Percentiles rank a stretch among this genome's conserved stretches.
Conservation (phyloP, 1,140 invertebrate genomes). For the Scaptomyza montana region DNA sequence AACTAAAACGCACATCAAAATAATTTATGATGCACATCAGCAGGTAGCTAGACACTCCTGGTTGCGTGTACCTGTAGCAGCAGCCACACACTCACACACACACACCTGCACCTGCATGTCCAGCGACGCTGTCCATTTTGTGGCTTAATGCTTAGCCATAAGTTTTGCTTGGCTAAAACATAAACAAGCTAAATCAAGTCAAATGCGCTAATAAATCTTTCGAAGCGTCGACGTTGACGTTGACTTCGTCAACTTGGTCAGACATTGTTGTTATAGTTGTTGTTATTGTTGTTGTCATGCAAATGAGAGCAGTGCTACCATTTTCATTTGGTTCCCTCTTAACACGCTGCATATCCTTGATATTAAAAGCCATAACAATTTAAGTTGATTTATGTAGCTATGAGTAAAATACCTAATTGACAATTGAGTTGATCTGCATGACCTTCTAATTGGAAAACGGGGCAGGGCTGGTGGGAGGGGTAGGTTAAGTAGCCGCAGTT, state of each 20-base stretch:
- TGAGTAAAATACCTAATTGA: conserved; percentile 36
- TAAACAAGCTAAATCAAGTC: conserved; percentile 82
- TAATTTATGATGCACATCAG: conserved; percentile 79
- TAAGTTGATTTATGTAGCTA: conserved; percentile 61
- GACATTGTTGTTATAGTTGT: conserved; percentile 11
- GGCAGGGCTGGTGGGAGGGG: conserved; percentile 14
- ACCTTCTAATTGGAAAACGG: neutral
- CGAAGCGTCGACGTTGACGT: conserved; percentile 47
- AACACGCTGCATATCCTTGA: conserved; percentile 50
- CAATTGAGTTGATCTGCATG: conserved; percentile 33
- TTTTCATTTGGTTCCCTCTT: conserved; percentile 33
- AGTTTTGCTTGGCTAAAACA: conserved; percentile 76
- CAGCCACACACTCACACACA: conserved; percentile 17
- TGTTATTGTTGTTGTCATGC: conserved; percentile 50
- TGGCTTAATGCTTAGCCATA: conserved; percentile 77
- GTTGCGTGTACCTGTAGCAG: conserved; percentile 30
- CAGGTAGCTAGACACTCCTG: conserved; percentile 32
- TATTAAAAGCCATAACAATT: conserved; percentile 61
- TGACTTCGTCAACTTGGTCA: conserved; percentile 35
- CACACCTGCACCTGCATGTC: conserved; percentile 46
- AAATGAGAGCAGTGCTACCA: conserved; percentile 51
- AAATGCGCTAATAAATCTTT: conserved; percentile 79
- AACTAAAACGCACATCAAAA: conserved; percentile 75
- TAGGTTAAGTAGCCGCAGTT: conserved; percentile 1
- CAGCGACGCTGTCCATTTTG: conserved; percentile 64